phyloP scores from a whole-genome alignment of 2,113 vertebrate species.

The Hyperoodon ampullatus region DNA sequence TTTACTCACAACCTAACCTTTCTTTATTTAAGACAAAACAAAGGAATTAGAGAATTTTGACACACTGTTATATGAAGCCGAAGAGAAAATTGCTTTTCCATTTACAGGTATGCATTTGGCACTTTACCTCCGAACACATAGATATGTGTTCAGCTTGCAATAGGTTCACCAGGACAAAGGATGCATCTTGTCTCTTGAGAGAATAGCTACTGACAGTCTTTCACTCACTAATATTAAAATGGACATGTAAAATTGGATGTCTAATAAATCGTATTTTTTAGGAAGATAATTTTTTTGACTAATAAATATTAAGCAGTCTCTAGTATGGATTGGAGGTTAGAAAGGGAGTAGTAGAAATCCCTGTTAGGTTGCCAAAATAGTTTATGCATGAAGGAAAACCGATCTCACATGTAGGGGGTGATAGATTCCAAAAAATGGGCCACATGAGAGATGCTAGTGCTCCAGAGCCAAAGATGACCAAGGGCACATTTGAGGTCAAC shows the following conservation, averaged over 20 bases:
- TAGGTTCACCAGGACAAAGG: conserved; percentile 60
- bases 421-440: not conserved
- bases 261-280: conserved; percentile 37
- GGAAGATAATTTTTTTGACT: not conserved
- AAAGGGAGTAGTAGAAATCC: not conserved
- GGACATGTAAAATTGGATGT: conserved; percentile 46
- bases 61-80: conserved; percentile 55
- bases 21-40: conserved; percentile 70
- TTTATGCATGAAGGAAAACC: not conserved
- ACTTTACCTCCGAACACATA: conserved; percentile 58
- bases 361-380: not conserved
- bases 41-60: conserved; percentile 76
- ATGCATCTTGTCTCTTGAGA: conserved; percentile 67
- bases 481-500: not conserved
- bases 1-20: conserved; percentile 39
- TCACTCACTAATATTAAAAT: conserved; percentile 77
- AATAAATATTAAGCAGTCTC: conserved; percentile 41
- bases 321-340: not conserved
- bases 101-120: conserved; percentile 66
- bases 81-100: conserved; percentile 76
- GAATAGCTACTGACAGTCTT: conserved; percentile 71
- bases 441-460: not conserved
- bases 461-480: not conserved
- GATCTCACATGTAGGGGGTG: not conserved
- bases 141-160: conserved; percentile 50